Base-by-base conservation (phyloP, 1,140 invertebrate genomes). In the Trachelipus rathkii region DNA sequence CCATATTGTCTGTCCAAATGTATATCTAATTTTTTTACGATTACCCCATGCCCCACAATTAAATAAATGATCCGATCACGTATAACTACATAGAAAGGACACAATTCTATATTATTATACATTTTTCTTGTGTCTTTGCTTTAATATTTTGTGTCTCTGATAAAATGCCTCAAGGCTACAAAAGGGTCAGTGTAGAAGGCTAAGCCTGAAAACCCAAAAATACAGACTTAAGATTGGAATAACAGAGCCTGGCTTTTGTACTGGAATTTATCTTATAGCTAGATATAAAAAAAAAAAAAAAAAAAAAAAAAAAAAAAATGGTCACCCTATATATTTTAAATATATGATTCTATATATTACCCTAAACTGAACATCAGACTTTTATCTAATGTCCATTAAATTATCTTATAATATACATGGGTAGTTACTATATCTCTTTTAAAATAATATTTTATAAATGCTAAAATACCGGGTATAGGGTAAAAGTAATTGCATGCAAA, bases 51-150 rank as follows among this genome's bases (percentile, higher is more conserved):
- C 50, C 50, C 50, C 50, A 60, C 19, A 60, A 60, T 60, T 60
- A 60, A 60, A 60, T 60, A 15, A 19, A 60, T 60, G 50, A 60
- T 60, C 1, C 50, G 50, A 60, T 60, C 50, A 60, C 50, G 50
- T 4, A 60, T 60, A 60, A 19, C 50, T 19, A 60, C 50, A 60
- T 13, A 60, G 50, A 60, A 60, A 60, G 33, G 50, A 60, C 50
- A 60, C 50, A 13, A 60, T 13, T 19, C 50, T 19, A 15, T 15
- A 60, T 60, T 8, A 60, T 60, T 60, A 60, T 13, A 60, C 33
- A 6, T 60, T 60, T 15, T 60, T 60, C 11, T 8, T 60, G 50
- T 60, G 50, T 60, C 50, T 60, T 19, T 60, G 50, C 50, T 3
- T 2, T 8, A 60, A 60, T 60, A 60, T 60, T 33, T 60, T 2